These are phyloP conservation scores for Centroberyx gerrardi DNA, from an alignment of 2,797 vertebrate species.

Conservation along the genomic window DNA sequence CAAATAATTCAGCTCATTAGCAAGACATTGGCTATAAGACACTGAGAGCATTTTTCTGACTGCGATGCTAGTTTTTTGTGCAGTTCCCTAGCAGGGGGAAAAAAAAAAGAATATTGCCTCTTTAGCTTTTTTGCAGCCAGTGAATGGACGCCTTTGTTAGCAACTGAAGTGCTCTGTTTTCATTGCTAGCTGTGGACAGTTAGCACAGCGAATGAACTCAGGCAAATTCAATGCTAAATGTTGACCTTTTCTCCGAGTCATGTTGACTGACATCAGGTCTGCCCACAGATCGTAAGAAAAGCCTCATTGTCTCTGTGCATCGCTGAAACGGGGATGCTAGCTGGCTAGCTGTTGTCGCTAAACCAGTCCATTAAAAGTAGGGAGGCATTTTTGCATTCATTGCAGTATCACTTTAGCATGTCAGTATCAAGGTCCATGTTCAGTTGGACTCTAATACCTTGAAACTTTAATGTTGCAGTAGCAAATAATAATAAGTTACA, in stretches of 20 bases:
- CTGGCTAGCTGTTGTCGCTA: not conserved
- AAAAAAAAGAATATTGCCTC: constrained; percentile 30
- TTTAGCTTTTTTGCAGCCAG: constrained; percentile 13
- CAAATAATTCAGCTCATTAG: constrained; percentile 7
- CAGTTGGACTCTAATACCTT: no score
- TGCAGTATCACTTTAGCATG: not conserved
- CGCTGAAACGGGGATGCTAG: not conserved
- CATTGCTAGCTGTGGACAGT: constrained; percentile 39
- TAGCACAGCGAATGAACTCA: constrained; percentile 49
- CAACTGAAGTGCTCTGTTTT: constrained; percentile 36
- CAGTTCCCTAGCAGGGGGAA: not conserved
- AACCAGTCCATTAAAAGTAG: not conserved
- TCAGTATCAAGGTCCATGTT: not conserved
- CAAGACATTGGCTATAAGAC: not conserved
- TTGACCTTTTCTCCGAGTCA: constrained; percentile 63
- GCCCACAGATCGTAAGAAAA: constrained; percentile 25
- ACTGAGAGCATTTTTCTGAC: not conserved
- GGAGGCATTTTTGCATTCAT: no score
- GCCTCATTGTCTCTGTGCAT: constrained; percentile 16
- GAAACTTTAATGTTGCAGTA: no score
- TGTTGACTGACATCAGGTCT: constrained; percentile 44
- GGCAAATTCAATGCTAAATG: constrained; percentile 42
- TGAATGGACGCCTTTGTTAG: constrained; percentile 56
- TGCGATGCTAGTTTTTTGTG: constrained; percentile 36
- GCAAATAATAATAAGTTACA: no score